These are phyloP conservation scores for Sebastes oblongus DNA, from an alignment of 2,797 vertebrate species.

Conservation along the genomic window DNA sequence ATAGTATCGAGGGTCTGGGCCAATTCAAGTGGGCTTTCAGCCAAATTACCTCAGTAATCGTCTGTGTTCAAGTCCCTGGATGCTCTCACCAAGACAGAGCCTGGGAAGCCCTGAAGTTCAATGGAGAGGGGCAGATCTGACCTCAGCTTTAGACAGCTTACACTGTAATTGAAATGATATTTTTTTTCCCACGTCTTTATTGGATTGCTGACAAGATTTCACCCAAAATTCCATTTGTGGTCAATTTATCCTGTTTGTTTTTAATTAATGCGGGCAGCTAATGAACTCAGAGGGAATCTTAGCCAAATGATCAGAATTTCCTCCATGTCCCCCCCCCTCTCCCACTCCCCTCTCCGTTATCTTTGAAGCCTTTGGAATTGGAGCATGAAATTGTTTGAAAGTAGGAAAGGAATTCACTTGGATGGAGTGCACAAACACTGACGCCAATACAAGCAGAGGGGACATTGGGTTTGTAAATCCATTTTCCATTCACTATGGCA, in stretches of 20 bases:
- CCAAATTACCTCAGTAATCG: constrained; percentile 85
- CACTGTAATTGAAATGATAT: constrained; percentile 79
- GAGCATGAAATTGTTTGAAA: constrained; percentile 85
- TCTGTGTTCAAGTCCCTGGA: constrained; percentile 77
- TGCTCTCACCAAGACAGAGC: constrained; percentile 71
- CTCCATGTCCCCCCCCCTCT: constrained; percentile 44
- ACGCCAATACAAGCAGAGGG: constrained; percentile 54
- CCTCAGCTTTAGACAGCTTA: constrained; percentile 77
- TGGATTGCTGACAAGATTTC: constrained; percentile 78
- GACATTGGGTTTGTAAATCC: constrained; percentile 48
- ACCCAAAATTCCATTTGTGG: constrained; percentile 79
- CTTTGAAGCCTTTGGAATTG: constrained; percentile 79
- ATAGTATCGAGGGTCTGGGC: constrained; percentile 82
- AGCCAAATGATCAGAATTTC: constrained; percentile 75
- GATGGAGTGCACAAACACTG: constrained; percentile 64
- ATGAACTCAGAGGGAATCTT: constrained; percentile 77
- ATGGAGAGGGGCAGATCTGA: constrained; percentile 72
- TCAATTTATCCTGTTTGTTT: constrained; percentile 84
- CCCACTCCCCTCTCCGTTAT: constrained; percentile 48
- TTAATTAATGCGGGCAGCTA: constrained; percentile 79
- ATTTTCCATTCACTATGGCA: constrained; percentile 27
- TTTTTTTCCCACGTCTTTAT: constrained; percentile 61
- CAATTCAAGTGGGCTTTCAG: constrained; percentile 84
- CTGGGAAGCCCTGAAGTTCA: constrained; percentile 74
- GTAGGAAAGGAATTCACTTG: constrained; percentile 70